phyloP scores from a whole-genome alignment of 2,113 vertebrate species.

The Stigmatopora argus region DNA sequence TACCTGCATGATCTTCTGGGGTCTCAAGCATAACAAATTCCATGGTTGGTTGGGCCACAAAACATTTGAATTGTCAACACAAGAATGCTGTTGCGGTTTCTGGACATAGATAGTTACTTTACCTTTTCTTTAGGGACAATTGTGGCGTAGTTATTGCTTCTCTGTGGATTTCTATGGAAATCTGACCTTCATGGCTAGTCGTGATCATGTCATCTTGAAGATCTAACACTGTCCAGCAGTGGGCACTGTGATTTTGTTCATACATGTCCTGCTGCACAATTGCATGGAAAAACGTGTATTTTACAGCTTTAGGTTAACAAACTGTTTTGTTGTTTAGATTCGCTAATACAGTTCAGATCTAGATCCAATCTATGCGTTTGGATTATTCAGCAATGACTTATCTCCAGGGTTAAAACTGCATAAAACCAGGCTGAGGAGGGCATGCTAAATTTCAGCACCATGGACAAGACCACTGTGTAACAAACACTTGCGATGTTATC shows the following conservation, averaged over 20 bases:
- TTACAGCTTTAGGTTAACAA: conserved; percentile 6
- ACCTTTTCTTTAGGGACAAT: neutral
- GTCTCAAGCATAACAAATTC: conserved; percentile 32
- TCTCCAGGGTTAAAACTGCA: neutral
- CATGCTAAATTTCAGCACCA: conserved; percentile 49
- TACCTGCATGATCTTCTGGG: conserved; percentile 3
- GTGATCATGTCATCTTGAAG: conserved; percentile 18
- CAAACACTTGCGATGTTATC: conserved; percentile 1
- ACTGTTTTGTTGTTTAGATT: conserved; percentile 18
- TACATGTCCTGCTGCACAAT: conserved; percentile 41
- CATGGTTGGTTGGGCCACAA: conserved; percentile 16
- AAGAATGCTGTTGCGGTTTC: neutral
- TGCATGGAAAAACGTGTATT: conserved; percentile 19
- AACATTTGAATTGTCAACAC: neutral
- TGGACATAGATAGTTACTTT: neutral
- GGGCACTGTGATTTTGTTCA: conserved; percentile 56
- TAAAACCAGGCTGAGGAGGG: conserved; percentile 6
- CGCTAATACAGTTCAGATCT: neutral
- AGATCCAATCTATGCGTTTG: conserved; percentile 7
- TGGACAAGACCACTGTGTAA: conserved; percentile 45
- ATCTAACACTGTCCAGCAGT: conserved; percentile 57
- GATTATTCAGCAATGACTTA: conserved; percentile 25
- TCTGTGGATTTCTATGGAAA: conserved; percentile 2
- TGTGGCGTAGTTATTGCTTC: neutral
- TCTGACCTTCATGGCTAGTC: conserved; percentile 63